Evolutionary conservation across 2,888 invertebrate species (phyloP), one percentile per base, ranked within the genome.

Genomic region (Bellardia bayeri): DNA sequence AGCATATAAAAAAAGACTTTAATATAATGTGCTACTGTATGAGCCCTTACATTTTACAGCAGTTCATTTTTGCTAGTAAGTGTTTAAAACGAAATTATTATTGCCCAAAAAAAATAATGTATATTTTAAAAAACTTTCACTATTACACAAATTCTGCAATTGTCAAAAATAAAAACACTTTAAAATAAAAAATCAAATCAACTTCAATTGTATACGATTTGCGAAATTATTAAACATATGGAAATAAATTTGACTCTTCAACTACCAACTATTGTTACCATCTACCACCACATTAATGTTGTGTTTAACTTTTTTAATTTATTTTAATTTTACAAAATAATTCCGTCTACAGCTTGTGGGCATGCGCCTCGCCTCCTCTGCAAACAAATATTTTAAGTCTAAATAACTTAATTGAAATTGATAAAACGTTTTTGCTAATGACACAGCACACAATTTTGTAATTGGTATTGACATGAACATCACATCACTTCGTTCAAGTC

Each of bases 81-180:
- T 14, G 0, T 2, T 51, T n/a, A 3, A 6, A 49, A 13, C 13
- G 2, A 56, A 56, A 56, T 56, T 56, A 14, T 56, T 56, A 56
- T 16, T 56, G 16, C 23, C 23, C 56, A 23, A 61, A 37, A 61
- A 37, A 7, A 42, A 71, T 51, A 37, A 13, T 63, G n/a, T 61
- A 56, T 45, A 42, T 14, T 42, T 63, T 9, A 8, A 66, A 49
- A 37, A 58, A 80, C 75, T 75, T 80, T 85, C 75, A 63, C 85
- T 74, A 30, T 74, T 56, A 45, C 4, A n/a, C 7, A 82, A 51
- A 45, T 71, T 78, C 45, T 23, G 51, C 16, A 56, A 14, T 69
- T 72, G 63, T 49, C 49, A 16, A 37, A 40, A 58, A 58, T n/a
- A 45, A 61, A 13, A 23, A 1, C 23, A 4, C 13, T 45, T 13